Evolutionary conservation across 2,113 vertebrate genomes (phyloP).

Genomic region (Pelecanoides urinatrix): DNA sequence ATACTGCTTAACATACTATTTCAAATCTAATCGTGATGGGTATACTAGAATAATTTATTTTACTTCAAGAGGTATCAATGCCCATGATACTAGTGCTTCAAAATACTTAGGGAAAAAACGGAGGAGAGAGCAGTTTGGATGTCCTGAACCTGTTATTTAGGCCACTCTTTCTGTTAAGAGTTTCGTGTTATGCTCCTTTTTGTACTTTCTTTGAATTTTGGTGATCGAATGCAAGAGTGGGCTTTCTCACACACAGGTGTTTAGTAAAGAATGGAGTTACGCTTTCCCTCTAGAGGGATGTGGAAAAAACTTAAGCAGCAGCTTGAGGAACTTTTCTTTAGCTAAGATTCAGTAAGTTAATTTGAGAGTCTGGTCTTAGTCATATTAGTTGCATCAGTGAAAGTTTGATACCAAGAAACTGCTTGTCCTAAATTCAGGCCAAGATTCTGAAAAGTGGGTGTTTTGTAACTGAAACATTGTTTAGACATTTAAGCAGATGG

Average conservation of each 20-base stretch:
- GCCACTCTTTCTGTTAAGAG: too few relatives aligned
- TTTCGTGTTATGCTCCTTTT: not conserved
- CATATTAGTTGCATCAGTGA: not conserved
- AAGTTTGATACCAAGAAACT: not conserved
- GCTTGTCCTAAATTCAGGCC: not conserved
- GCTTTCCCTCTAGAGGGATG: not conserved
- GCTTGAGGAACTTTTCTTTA: not conserved
- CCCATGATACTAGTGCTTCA: fast-evolving
- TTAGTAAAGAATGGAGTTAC: not conserved
- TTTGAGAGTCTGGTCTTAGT: not conserved
- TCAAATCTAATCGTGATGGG: not conserved
- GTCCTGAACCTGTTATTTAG: not conserved
- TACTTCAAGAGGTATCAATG: not conserved
- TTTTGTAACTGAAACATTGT: not conserved
- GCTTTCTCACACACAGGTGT: fast-evolving
- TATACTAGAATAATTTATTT: not conserved
- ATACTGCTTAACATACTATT: fast-evolving
- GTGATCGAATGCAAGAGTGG: fast-evolving
- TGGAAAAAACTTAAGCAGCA: not conserved
- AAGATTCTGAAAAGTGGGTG: not conserved
- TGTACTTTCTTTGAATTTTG: not conserved
- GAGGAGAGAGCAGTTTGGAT: not conserved
- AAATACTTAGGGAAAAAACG: not conserved
- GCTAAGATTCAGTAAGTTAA: not conserved
- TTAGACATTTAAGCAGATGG: not conserved